phyloP scores from a whole-genome alignment of 2,113 vertebrate species.

The Planiliza haematocheilus region DNA sequence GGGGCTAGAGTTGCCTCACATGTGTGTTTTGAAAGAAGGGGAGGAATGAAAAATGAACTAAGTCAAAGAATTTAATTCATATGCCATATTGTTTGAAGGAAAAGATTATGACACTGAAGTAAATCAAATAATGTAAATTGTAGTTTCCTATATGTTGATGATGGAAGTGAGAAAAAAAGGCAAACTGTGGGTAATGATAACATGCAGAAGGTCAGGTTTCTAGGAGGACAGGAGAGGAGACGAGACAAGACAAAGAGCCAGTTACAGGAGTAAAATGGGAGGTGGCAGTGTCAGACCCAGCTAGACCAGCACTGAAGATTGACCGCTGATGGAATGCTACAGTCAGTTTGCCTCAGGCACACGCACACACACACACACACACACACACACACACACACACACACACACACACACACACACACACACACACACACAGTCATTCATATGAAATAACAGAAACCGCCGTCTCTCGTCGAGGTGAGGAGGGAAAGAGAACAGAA shows the following conservation, averaged over 20 bases:
- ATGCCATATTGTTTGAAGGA: not conserved
- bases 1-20: not conserved
- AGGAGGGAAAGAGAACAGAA: constrained; percentile 43
- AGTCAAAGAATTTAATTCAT: not conserved
- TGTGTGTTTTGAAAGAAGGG: constrained; percentile 6
- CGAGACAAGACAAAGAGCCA: constrained; percentile 50
- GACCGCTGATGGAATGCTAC: constrained; percentile 63
- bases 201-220: not conserved
- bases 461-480: constrained; percentile 26
- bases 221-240: constrained; percentile 25
- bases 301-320: constrained; percentile 42
- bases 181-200: not conserved
- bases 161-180: not conserved
- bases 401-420: constrained; percentile 24
- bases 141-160: too few relatives aligned
- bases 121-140: not conserved
- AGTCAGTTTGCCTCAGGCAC: constrained; percentile 43
- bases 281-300: constrained; percentile 50
- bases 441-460: constrained; percentile 28
- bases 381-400: constrained; percentile 23
- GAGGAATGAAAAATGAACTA: not conserved
- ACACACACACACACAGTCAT: constrained; percentile 1
- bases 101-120: not conserved
- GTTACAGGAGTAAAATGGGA: constrained; percentile 50
- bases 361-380: constrained; percentile 25